Evolutionary conservation across 2,888 invertebrate species (phyloP).

Genomic region (Cheiracanthium punctorium): DNA sequence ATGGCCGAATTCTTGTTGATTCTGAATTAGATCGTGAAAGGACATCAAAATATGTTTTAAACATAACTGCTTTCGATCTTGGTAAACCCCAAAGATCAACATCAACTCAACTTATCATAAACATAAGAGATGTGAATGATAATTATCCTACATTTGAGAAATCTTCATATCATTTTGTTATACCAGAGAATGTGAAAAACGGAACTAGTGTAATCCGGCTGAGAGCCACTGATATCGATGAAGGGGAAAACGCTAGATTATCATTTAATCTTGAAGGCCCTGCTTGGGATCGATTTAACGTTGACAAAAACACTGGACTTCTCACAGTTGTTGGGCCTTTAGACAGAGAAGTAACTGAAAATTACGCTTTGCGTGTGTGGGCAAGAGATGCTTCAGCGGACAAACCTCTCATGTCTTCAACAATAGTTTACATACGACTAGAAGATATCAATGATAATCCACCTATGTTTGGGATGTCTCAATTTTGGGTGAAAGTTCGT

Average conservation of each 20-base stretch:
- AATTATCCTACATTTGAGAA: constrained; percentile 92
- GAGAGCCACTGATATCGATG: constrained; percentile 89
- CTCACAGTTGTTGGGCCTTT: constrained; percentile 85
- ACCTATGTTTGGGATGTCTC: constrained; percentile 85
- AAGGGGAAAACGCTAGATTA: constrained; percentile 87
- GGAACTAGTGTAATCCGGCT: constrained; percentile 84
- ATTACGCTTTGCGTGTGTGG: constrained; percentile 86
- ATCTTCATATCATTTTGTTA: constrained; percentile 75
- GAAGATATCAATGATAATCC: constrained; percentile 93
- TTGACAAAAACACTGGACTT: constrained; percentile 86
- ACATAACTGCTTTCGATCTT: constrained; percentile 88
- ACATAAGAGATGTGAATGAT: constrained; percentile 91
- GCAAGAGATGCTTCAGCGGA: constrained; percentile 82
- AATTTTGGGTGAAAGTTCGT: constrained; percentile 83
- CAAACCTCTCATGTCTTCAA: constrained; percentile 85
- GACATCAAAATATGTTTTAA: constrained; percentile 87
- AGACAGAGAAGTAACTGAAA: constrained; percentile 89
- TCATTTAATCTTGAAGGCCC: constrained; percentile 85
- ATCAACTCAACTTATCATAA: constrained; percentile 86
- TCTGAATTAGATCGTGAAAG: constrained; percentile 90
- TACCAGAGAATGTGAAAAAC: constrained; percentile 63
- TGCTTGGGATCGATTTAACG: constrained; percentile 82
- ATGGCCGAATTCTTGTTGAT: constrained; percentile 89
- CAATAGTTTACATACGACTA: constrained; percentile 86
- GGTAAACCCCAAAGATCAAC: constrained; percentile 88